A percentile compares a stretch with the other conserved stretches of the same genome.
Conservation (phyloP, 2,888 invertebrate species). For the Dasysyrphus albostriatus region DNA sequence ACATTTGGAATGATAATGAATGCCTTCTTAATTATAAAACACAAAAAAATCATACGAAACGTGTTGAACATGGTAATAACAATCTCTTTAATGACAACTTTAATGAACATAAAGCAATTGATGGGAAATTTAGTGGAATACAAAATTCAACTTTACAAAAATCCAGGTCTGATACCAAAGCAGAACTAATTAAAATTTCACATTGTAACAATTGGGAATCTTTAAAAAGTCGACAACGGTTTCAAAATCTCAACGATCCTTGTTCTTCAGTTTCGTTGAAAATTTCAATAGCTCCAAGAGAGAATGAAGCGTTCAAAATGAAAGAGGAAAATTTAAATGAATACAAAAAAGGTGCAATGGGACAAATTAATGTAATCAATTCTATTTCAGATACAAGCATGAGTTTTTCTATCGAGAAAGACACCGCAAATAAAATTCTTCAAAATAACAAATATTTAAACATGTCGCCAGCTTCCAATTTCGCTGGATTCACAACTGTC, state of each 20-base stretch:
- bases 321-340: neutral
- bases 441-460: neutral
- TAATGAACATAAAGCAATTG: neutral
- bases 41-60: slow-evolving; percentile 15
- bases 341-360: neutral
- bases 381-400: neutral
- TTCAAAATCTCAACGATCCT: neutral
- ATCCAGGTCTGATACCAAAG: neutral
- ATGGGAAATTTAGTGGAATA: neutral
- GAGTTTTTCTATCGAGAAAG: neutral
- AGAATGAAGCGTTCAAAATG: neutral
- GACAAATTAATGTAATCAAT: neutral
- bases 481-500: slow-evolving; percentile 60
- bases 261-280: slow-evolving; percentile 3
- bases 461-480: neutral
- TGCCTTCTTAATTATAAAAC: slow-evolving; percentile 56
- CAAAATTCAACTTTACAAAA: neutral
- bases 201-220: neutral
- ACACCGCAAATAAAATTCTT: neutral
- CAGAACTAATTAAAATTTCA: neutral
- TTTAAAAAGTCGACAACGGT: neutral
- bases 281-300: neutral
- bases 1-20: slow-evolving; percentile 64
- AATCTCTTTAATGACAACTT: neutral
- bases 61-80: neutral